phyloP scores from a whole-genome alignment of 2,113 vertebrate genomes.

The Neolamprologus ventralis region DNA sequence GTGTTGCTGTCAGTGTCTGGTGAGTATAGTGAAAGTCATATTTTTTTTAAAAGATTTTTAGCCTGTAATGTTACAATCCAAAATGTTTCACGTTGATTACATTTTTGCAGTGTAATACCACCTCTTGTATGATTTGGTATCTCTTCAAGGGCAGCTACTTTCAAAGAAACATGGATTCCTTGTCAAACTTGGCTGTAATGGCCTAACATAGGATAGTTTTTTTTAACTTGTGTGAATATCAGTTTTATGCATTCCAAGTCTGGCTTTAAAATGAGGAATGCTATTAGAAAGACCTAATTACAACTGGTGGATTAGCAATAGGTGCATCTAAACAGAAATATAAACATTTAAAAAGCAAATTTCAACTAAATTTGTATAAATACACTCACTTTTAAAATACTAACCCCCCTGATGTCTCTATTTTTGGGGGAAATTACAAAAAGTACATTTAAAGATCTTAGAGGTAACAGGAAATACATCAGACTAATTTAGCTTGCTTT shows the following conservation, averaged over 20 bases:
- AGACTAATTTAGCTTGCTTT: background rate
- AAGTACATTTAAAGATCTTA: background rate
- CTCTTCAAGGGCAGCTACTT: background rate
- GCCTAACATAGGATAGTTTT: background rate
- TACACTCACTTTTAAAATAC: background rate
- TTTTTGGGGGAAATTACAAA: background rate
- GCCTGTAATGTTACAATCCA: background rate
- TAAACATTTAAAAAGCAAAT: background rate
- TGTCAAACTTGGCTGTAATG: background rate
- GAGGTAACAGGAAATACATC: background rate
- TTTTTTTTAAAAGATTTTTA: background rate
- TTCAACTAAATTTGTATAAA: background rate
- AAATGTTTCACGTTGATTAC: background rate
- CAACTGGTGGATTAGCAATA: background rate
- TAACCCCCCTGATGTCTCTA: background rate
- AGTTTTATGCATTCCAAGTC: background rate
- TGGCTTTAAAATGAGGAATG: background rate
- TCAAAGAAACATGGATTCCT: background rate
- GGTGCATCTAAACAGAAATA: background rate
- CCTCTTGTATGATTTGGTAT: background rate
- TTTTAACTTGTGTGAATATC: background rate
- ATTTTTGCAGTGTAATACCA: background rate
- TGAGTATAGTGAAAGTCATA: background rate
- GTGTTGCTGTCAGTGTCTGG: background rate
- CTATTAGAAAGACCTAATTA: background rate